A percentile compares a stretch with the other conserved stretches of the same genome.
Evolutionary conservation across 1,140 invertebrate genomes (phyloP).

Genomic region (Calephelis nemesis): DNA sequence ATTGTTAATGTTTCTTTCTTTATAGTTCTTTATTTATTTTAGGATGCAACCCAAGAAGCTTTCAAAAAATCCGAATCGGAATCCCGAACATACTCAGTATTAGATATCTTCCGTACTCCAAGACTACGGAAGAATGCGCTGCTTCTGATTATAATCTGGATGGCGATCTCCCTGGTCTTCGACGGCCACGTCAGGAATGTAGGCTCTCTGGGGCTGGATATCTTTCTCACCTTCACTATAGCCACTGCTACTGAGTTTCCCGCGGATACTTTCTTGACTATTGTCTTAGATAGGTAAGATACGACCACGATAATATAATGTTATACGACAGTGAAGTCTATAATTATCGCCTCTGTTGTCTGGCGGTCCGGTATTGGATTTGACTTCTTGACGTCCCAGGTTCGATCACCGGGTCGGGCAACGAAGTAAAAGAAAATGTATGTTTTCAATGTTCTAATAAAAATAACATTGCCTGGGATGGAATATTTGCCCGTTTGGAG

Average conservation of each 20-base stretch:
- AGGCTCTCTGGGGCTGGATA: constrained; percentile 87
- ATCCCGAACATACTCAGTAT: constrained; percentile 85
- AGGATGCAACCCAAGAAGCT: constrained; percentile 83
- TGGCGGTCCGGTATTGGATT: too few relatives aligned
- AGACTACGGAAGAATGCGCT: constrained; percentile 85
- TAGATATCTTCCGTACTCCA: constrained; percentile 88
- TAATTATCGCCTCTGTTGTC: background rate
- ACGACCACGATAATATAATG: background rate
- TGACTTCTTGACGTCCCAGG: too few relatives aligned
- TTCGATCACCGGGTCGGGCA: too few relatives aligned
- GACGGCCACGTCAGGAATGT: constrained; percentile 93
- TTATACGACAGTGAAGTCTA: background rate
- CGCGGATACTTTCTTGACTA: constrained; percentile 89
- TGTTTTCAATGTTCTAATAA: too few relatives aligned
- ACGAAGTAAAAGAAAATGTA: too few relatives aligned
- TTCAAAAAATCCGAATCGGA: constrained; percentile 85
- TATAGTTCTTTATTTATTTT: constrained; percentile 37
- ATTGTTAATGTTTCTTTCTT: too few relatives aligned
- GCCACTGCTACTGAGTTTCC: constrained; percentile 90
- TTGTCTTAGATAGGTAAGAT: constrained; percentile 83
- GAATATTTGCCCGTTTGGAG: too few relatives aligned
- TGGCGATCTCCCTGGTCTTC: constrained; percentile 91
- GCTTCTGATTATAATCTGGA: constrained; percentile 90
- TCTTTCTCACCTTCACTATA: constrained; percentile 91
- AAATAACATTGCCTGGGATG: too few relatives aligned